Evolutionary conservation across 2,797 vertebrate species (phyloP).

Genomic region (Hafferia zeledoni): DNA sequence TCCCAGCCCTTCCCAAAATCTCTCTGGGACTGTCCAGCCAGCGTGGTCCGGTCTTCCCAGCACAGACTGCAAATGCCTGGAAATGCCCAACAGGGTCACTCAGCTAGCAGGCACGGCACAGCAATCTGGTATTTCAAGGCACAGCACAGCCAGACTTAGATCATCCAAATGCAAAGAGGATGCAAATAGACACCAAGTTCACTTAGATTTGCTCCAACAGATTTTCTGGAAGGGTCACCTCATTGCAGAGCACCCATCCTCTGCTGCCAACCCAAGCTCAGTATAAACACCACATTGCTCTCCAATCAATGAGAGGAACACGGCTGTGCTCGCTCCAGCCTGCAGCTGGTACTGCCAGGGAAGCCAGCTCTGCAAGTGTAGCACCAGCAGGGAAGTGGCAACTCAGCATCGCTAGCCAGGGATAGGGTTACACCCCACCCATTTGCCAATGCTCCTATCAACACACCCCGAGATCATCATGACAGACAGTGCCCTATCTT

Average conservation of each 20-base stretch:
- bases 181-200: background rate
- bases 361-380: background rate
- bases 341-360: background rate
- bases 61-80: background rate
- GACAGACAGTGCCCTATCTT: background rate
- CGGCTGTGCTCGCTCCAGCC: background rate
- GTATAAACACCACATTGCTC: background rate
- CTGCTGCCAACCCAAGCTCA: background rate
- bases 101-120: background rate
- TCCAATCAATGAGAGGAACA: accelerated
- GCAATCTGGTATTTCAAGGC: background rate
- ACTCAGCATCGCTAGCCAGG: background rate
- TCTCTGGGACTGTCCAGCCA: background rate
- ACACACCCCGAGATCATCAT: background rate
- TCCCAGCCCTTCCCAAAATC: background rate
- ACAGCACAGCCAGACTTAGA: background rate
- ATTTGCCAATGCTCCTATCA: background rate
- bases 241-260: background rate
- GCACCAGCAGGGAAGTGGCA: background rate
- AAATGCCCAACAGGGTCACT: background rate
- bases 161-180: background rate
- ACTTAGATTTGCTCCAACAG: background rate
- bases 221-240: background rate
- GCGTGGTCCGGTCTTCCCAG: background rate
- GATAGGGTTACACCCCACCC: background rate